Evolutionary conservation across 2,888 invertebrate genomes (phyloP), one percentile per base, ranked within the genome.

Genomic region (Lasiommata megera): DNA sequence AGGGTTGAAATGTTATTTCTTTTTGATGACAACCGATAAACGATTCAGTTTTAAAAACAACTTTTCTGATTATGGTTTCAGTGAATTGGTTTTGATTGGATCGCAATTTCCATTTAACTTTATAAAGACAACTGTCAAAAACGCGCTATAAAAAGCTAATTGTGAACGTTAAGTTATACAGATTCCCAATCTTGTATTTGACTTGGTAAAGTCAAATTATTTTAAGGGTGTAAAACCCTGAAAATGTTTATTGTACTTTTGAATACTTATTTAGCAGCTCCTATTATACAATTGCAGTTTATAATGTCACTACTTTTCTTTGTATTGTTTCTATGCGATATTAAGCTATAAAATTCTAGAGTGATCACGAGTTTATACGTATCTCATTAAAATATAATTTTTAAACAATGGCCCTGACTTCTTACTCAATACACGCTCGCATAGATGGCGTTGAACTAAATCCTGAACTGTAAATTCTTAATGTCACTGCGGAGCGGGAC

Each of bases 11-110:
- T 78, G 78, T 87, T 83, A 85, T 86, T 85, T 78, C 82, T 83
- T 84, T 86, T 87, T 85, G 83, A 88, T 84, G 86, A 84, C 84
- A 84, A 77, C 79, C 87, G 83, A 88, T 89, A 82, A 87, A 84
- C 83, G 86, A 82, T 84, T 84, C 77, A 68, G 72, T 71, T 72
- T 69, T 72, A 65, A 73, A 50, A 73, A 74, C 62, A 81, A 79
- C 78, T 76, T 76, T 82, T 78, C 70, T 76, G 76, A 79, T 80
- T 79, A 78, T 67, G 72, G 67, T 67, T 71, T 72, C 69, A 58
- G 62, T 59, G 67, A 72, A 78, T 79, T 73, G 76, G 72, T 72
- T 72, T 77, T 81, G 79, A 82, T 80, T 80, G 68, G 73, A 69
- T 67, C 65, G 63, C 66, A 67, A 73, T 68, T 72, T 72, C 70